Evolutionary conservation across 23 tunicate species (phyloP).

Genomic region (Styela clava): DNA sequence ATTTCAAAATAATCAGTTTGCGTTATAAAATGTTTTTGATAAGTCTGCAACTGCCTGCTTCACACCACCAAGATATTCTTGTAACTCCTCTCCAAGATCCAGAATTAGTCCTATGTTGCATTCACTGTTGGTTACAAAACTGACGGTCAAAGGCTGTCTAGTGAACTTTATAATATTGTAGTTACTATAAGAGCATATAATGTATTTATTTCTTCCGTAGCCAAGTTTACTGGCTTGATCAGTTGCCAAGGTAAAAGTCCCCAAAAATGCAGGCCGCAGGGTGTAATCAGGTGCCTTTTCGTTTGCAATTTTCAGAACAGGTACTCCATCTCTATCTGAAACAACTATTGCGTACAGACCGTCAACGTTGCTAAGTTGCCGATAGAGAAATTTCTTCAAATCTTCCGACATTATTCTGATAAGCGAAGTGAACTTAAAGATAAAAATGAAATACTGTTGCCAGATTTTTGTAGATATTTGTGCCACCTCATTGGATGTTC

Average conservation of each 20-base stretch:
- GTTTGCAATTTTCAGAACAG: constrained; percentile 67
- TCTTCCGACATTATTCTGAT: constrained; percentile 56
- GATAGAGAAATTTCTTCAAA: constrained; percentile 70
- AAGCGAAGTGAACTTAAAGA: not conserved
- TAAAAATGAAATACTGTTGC: not conserved
- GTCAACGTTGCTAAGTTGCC: constrained; percentile 48
- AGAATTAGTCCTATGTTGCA: constrained; percentile 60
- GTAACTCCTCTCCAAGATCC: constrained; percentile 55
- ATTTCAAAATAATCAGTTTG: not conserved
- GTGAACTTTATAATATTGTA: constrained; percentile 63
- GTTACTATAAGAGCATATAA: constrained; percentile 56
- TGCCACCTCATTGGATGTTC: too few species aligned
- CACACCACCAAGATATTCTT: constrained; percentile 47
- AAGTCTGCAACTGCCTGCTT: constrained; percentile 54
- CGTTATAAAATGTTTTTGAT: constrained; percentile 17
- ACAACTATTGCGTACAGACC: constrained; percentile 77
- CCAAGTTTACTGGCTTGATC: constrained; percentile 76
- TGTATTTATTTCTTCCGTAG: constrained; percentile 50
- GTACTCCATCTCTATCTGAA: constrained; percentile 88
- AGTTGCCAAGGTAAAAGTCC: constrained; percentile 69
- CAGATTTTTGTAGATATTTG: not conserved
- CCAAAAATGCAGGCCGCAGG: constrained; percentile 65
- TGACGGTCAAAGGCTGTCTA: constrained; percentile 64
- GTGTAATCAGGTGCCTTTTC: constrained; percentile 84
- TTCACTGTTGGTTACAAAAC: constrained; percentile 53